These are phyloP conservation scores for Melolontha melolontha DNA, from an alignment of 2,888 invertebrate species.

Conservation along the genomic window DNA sequence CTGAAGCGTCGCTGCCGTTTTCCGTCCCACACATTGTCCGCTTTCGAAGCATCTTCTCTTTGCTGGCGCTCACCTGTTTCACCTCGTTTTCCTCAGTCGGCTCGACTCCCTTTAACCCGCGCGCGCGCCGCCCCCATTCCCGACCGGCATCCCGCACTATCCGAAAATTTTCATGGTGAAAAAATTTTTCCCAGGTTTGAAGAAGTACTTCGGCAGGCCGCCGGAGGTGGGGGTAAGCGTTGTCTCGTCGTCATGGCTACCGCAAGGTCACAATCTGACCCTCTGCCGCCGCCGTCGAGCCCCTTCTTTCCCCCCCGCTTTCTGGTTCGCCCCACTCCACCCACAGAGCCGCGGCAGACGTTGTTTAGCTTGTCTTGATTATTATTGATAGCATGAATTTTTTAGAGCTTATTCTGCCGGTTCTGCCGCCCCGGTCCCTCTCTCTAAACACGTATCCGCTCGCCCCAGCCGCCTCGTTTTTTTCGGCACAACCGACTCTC, in stretches of 20 bases:
- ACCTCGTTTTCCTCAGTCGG: slow-evolving; percentile 14
- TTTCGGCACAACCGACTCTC: neutral
- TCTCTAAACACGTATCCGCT: neutral
- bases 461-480: too few species aligned
- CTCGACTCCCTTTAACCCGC: neutral
- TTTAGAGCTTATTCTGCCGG: slow-evolving; percentile 13
- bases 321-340: neutral
- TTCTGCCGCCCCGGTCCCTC: neutral
- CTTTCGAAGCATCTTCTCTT: neutral
- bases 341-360: slow-evolving; percentile 12
- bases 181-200: slow-evolving; percentile 25
- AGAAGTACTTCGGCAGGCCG: slow-evolving; percentile 11
- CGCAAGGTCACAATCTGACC: slow-evolving; percentile 64
- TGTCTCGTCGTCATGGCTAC: slow-evolving; percentile 65
- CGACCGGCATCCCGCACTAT: neutral
- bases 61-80: slow-evolving; percentile 13
- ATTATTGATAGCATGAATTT: slow-evolving; percentile 48
- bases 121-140: neutral
- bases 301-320: slow-evolving; percentile 1
- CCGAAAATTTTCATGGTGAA: slow-evolving; percentile 20
- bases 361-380: slow-evolving; percentile 48
- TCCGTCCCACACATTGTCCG: neutral
- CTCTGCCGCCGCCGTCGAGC: slow-evolving; percentile 42
- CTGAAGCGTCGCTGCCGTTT: neutral
- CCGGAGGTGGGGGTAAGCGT: slow-evolving; percentile 57